phyloP scores from a whole-genome alignment of 1,140 invertebrate genomes.

The Macrobrachium rosenbergii region DNA sequence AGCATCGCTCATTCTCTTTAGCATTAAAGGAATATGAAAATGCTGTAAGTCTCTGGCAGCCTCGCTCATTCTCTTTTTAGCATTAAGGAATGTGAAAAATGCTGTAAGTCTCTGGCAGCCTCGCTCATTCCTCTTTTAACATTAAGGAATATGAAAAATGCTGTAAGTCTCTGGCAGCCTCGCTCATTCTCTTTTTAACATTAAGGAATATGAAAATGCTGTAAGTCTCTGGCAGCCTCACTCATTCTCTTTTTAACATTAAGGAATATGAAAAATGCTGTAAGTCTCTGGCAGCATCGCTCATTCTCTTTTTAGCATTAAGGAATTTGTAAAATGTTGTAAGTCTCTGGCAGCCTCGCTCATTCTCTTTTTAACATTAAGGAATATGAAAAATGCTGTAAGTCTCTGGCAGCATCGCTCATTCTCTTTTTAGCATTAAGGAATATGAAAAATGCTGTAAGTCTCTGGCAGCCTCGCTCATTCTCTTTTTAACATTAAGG shows the following conservation, averaged over 20 bases:
- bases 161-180: not conserved
- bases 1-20: not conserved
- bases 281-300: not conserved
- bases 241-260: not conserved
- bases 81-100: no score
- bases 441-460: no score
- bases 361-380: not conserved
- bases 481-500: not conserved
- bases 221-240: not conserved
- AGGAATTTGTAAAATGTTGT: no score
- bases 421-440: not conserved
- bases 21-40: no score
- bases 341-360: not conserved
- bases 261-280: no score
- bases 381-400: no score
- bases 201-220: no score
- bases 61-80: not conserved
- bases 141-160: no score
- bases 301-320: not conserved
- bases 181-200: not conserved
- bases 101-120: not conserved
- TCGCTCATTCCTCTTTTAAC: no score
- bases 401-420: not conserved
- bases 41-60: not conserved
- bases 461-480: not conserved